Percentiles rank a stretch among this genome's conserved stretches.
phyloP scores from a whole-genome alignment of 2,113 vertebrate genomes.

The Trogon melanurus region DNA sequence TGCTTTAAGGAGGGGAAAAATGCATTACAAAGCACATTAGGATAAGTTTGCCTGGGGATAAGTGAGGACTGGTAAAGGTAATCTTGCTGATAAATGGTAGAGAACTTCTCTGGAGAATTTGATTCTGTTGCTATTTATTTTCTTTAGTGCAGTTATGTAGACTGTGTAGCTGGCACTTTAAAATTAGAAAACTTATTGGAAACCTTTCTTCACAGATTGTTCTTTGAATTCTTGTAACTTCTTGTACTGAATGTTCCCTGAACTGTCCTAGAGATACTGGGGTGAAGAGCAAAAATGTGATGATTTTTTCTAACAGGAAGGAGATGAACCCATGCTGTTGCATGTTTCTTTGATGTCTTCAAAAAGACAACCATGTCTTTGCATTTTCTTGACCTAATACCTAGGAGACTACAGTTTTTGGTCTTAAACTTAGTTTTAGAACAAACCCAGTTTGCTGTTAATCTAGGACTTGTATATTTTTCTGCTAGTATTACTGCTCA shows the following conservation, averaged over 20 bases:
- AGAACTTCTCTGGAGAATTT: not conserved
- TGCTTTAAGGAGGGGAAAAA: not conserved
- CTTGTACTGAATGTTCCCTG: not conserved
- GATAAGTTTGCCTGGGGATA: slow-evolving; percentile 6
- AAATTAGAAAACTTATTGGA: not conserved
- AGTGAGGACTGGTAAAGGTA: not conserved
- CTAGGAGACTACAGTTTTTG: not conserved
- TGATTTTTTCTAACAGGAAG: not conserved
- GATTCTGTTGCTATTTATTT: not conserved
- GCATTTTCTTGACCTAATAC: not conserved
- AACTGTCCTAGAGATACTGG: not conserved
- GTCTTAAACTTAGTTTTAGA: not conserved
- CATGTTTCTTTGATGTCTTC: not conserved
- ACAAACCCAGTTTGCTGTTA: not conserved
- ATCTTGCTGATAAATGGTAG: not conserved
- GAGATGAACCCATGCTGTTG: not conserved
- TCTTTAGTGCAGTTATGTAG: not conserved
- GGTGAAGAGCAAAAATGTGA: not conserved
- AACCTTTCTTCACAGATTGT: not conserved
- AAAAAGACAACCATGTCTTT: not conserved
- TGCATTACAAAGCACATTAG: not conserved
- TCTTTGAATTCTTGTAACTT: not conserved
- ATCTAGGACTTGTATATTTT: not conserved
- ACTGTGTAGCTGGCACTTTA: not conserved
- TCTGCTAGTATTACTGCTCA: not conserved